Percentiles rank a stretch among this genome's conserved stretches.
phyloP scores from a whole-genome alignment of 2,113 vertebrate genomes.

The Otocyon megalotis region DNA sequence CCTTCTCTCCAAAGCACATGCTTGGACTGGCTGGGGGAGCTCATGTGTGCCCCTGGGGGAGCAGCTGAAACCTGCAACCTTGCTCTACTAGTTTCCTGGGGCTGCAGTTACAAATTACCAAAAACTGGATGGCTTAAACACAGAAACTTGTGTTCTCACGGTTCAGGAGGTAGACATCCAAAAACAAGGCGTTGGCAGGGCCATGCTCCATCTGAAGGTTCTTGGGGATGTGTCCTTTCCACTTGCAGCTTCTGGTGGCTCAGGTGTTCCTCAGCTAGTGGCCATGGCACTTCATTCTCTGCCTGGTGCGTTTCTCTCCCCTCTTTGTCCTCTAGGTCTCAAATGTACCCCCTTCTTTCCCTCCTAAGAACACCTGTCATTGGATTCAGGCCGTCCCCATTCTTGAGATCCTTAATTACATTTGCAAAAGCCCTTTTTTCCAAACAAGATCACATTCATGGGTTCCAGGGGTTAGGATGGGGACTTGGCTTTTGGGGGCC shows the following conservation, averaged over 20 bases:
- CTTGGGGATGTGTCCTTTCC: neutral
- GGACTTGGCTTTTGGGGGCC: neutral
- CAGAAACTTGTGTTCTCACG: neutral
- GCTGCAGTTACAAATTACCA: neutral
- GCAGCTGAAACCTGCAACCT: neutral
- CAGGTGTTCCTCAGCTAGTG: neutral
- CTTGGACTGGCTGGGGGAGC: neutral
- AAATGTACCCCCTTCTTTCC: neutral
- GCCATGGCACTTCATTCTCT: neutral
- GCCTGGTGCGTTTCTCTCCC: neutral
- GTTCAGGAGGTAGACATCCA: neutral
- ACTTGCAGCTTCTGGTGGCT: neutral
- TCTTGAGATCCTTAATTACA: neutral
- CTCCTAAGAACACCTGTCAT: neutral
- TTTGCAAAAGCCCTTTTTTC: neutral
- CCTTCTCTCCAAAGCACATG: neutral
- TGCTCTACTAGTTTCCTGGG: neutral
- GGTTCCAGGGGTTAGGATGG: neutral
- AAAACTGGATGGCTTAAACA: neutral
- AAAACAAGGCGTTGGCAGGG: neutral
- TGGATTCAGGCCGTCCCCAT: neutral
- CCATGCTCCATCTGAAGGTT: accelerated
- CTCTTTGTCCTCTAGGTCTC: neutral
- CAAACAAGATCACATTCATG: neutral
- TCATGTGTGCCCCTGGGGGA: accelerated